A percentile compares a stretch with the other conserved stretches of the same genome.
Evolutionary conservation across 2,797 vertebrate genomes (phyloP).

Genomic region (Remorina albescens): DNA sequence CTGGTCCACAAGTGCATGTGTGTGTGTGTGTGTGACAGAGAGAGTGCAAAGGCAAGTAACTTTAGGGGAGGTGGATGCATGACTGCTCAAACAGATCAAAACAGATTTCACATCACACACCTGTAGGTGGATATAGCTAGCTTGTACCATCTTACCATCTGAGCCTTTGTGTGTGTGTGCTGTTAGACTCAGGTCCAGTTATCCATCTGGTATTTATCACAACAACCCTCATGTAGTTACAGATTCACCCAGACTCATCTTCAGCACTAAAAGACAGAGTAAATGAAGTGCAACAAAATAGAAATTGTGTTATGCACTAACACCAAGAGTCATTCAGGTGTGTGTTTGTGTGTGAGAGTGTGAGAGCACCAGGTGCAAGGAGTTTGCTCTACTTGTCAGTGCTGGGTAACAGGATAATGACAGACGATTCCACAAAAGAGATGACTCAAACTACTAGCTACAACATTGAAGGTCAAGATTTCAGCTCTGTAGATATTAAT

Average conservation of each 20-base stretch:
- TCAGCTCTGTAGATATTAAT: background rate
- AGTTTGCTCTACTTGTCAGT: slow-evolving; percentile 12
- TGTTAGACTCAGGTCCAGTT: slow-evolving; percentile 13
- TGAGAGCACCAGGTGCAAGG: slow-evolving; percentile 14
- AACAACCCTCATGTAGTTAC: slow-evolving; percentile 24
- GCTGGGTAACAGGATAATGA: slow-evolving; percentile 30
- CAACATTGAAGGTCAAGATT: slow-evolving; percentile 1
- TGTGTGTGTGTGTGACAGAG: slow-evolving; percentile 6
- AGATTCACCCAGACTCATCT: background rate
- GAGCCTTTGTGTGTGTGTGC: background rate
- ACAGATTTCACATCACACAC: slow-evolving; percentile 68
- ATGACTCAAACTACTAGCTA: background rate
- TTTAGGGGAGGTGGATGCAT: slow-evolving; percentile 61
- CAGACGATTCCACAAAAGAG: slow-evolving; percentile 24
- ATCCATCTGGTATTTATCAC: slow-evolving; percentile 45
- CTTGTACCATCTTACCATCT: too few species aligned
- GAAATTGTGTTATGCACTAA: slow-evolving; percentile 9
- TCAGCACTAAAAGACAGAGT: background rate
- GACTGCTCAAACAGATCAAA: slow-evolving; percentile 68
- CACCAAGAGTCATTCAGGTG: background rate
- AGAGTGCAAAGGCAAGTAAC: slow-evolving; percentile 38
- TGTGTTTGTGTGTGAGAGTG: slow-evolving; percentile 14
- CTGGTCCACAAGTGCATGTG: slow-evolving; percentile 48
- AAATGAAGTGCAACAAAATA: slow-evolving; percentile 18
- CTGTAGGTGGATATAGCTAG: slow-evolving; percentile 48